Conservation (phyloP, 1,140 invertebrate species). For the Choristoneura fumiferana region DNA sequence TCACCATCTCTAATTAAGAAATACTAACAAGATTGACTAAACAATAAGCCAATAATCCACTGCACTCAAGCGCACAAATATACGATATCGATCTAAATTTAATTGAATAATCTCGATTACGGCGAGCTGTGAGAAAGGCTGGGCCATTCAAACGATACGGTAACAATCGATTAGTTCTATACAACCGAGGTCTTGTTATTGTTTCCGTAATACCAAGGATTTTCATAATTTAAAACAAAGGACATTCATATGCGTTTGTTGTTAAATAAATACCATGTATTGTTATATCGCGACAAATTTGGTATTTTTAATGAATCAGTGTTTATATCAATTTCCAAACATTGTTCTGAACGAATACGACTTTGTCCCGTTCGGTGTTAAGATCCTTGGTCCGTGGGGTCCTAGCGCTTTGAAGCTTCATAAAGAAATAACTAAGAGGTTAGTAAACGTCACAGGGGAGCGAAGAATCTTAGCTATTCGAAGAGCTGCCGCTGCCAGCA, state of each 20-base stretch:
- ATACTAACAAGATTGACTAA: not conserved
- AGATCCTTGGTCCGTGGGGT: no score
- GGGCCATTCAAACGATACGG: not conserved
- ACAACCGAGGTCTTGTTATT: not conserved
- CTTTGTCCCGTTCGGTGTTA: no score
- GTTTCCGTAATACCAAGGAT: not conserved
- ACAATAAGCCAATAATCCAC: not conserved
- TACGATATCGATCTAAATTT: conserved; percentile 2
- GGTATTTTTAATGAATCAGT: no score
- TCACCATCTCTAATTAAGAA: no score
- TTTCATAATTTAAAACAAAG: not conserved
- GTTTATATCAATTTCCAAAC: no score
- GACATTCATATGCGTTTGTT: not conserved
- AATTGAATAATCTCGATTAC: conserved; percentile 14
- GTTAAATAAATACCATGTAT: not conserved
- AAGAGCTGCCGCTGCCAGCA: no score
- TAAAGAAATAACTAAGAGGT: no score
- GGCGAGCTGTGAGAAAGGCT: conserved; percentile 6
- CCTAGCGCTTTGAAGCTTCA: no score
- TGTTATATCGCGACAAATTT: not conserved
- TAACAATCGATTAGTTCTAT: conserved; percentile 3
- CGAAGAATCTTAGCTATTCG: no score
- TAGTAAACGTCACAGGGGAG: no score
- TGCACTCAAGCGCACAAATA: not conserved
- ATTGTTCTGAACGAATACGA: no score